Evolutionary conservation across 2,888 invertebrate genomes (phyloP).

Genomic region (Hydraecia micacea): DNA sequence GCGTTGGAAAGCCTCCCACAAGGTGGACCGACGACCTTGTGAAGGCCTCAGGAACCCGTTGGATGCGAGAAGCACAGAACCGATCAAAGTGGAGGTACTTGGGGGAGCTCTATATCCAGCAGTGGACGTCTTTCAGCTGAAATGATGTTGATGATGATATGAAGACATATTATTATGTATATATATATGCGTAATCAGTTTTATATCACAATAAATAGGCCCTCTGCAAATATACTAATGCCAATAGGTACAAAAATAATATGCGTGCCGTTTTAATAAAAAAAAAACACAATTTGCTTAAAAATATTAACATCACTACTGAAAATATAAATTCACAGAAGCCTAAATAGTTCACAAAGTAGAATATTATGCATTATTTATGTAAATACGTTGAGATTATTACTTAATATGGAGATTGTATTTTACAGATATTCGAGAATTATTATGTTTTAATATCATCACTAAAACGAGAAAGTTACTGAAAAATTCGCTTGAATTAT

Average conservation of each 20-base stretch:
- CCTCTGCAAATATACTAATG: constrained; percentile 10
- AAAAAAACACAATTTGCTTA: constrained; percentile 12
- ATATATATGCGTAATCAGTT: constrained; percentile 1
- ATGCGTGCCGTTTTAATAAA: constrained; percentile 1
- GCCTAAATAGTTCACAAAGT: neutral
- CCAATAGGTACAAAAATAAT: constrained; percentile 12
- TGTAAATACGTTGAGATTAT: constrained; percentile 5
- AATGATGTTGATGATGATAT: too few relatives aligned
- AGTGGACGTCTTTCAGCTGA: too few relatives aligned
- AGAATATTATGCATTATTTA: constrained; percentile 36
- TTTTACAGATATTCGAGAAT: constrained; percentile 19
- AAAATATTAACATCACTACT: constrained; percentile 18
- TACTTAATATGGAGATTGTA: constrained; percentile 9
- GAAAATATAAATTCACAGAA: neutral
- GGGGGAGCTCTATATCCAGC: too few relatives aligned
- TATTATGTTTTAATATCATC: constrained; percentile 23
- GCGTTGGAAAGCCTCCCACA: too few relatives aligned
- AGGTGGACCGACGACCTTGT: too few relatives aligned
- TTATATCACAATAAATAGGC: constrained; percentile 51
- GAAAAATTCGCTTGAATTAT: constrained; percentile 15
- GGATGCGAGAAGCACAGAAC: too few relatives aligned
- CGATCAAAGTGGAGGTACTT: too few relatives aligned
- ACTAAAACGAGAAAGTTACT: constrained; percentile 23
- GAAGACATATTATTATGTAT: too few relatives aligned
- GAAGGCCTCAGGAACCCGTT: too few relatives aligned